Conservation (phyloP, 2,113 vertebrate genomes). For the Calidris pugnax region DNA sequence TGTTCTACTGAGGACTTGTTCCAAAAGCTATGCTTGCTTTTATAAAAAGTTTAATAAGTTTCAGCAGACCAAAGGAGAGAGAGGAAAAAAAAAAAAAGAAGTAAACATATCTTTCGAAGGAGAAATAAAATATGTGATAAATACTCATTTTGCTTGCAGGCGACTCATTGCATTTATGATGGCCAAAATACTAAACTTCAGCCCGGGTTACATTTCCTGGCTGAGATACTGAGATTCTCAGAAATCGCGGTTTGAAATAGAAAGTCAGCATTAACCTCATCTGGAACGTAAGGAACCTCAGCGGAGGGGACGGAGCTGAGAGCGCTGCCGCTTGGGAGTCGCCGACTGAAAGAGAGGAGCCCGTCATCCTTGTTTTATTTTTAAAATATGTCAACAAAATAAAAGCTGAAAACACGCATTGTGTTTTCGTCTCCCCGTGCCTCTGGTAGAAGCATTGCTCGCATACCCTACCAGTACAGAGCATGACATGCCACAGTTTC, state of each 20-base stretch:
- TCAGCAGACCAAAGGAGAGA: not conserved
- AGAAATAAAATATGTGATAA: not conserved
- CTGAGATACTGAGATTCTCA: not conserved
- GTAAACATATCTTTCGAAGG: not conserved
- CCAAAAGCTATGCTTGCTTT: not conserved
- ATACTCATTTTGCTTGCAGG: not conserved
- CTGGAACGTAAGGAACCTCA: not conserved
- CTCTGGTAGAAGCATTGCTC: not conserved
- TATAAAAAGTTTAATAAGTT: not conserved
- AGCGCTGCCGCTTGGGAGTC: not conserved
- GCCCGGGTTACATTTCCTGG: not conserved
- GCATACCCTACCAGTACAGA: not conserved
- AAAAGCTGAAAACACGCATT: not conserved
- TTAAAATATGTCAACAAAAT: not conserved
- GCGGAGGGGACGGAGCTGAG: not conserved
- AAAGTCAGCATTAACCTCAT: conserved; percentile 11
- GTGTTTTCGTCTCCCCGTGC: not conserved
- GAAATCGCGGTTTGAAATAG: not conserved
- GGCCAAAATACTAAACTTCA: not conserved
- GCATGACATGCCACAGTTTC: conserved; percentile 19
- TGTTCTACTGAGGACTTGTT: not conserved
- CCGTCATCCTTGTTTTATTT: not conserved
- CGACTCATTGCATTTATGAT: not conserved
- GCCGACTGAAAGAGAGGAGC: not conserved
- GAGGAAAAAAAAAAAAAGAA: not conserved